Evolutionary conservation across 2,888 invertebrate genomes (phyloP).

Genomic region (Hesperia comma): DNA sequence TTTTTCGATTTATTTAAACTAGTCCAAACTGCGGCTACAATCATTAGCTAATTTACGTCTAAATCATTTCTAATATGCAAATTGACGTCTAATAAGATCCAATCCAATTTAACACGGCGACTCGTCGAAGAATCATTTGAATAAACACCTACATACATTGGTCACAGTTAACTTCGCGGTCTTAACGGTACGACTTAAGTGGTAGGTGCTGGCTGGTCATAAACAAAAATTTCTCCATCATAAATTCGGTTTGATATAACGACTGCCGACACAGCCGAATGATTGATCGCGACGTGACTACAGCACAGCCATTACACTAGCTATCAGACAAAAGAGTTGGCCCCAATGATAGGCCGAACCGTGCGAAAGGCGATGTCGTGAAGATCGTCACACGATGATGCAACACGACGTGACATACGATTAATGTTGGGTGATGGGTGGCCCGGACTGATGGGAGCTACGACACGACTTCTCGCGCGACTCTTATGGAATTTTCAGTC

Average conservation of each 20-base stretch:
- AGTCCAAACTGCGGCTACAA: no score
- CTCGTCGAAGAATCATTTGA: no score
- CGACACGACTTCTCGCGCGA: no score
- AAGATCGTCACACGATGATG: constrained; percentile 48
- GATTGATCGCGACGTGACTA: constrained; percentile 52
- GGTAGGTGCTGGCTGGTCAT: constrained; percentile 15
- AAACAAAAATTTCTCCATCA: constrained; percentile 40
- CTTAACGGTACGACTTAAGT: not conserved
- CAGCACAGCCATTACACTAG: constrained; percentile 47
- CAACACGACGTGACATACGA: constrained; percentile 41
- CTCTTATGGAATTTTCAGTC: no score
- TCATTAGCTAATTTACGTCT: no score
- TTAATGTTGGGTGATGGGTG: constrained; percentile 3
- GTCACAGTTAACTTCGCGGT: not conserved
- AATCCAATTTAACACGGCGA: no score
- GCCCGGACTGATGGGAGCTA: no score
- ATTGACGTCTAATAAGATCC: no score
- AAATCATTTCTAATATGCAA: no score
- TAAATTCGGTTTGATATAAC: constrained; percentile 39
- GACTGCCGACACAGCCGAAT: constrained; percentile 38
- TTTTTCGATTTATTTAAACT: no score
- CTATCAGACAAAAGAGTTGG: constrained; percentile 43
- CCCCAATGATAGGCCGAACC: constrained; percentile 39
- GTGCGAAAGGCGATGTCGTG: constrained; percentile 44
- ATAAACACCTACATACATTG: no score